These are phyloP conservation scores for Cichladusa arquata DNA, from an alignment of 2,113 vertebrate genomes.

Conservation along the genomic window DNA sequence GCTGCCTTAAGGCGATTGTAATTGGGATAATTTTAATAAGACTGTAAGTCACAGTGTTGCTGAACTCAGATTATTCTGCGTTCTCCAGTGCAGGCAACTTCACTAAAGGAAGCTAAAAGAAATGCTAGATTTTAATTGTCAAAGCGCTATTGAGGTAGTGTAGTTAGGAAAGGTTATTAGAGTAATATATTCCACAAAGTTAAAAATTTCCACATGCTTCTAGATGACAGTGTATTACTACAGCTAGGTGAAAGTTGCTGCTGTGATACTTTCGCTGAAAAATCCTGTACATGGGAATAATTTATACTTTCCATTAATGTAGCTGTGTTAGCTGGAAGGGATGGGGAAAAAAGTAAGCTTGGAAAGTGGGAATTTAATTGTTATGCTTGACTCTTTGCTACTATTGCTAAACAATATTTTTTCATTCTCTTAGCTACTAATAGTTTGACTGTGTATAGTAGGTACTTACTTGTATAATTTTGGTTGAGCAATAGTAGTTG, in stretches of 20 bases:
- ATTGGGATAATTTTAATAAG: not conserved
- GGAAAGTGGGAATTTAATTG: not conserved
- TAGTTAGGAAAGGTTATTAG: not conserved
- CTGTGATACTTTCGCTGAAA: not conserved
- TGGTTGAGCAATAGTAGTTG: not conserved
- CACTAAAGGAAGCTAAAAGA: not conserved
- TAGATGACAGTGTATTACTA: not conserved
- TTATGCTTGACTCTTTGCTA: not conserved
- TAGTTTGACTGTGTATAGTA: not conserved
- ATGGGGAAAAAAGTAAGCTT: not conserved
- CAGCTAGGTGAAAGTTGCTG: not conserved
- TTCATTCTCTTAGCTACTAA: not conserved
- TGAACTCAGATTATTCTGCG: not conserved
- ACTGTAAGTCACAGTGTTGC: not conserved
- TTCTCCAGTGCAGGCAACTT: not conserved
- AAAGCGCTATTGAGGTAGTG: fast-evolving
- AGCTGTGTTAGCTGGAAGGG: not conserved
- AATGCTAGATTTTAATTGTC: not conserved
- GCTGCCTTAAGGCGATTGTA: not conserved
- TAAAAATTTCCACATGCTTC: not conserved
- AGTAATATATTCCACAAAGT: not conserved
- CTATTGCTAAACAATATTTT: not conserved
- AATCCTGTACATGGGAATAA: not conserved
- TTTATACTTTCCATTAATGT: not conserved
- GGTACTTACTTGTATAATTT: not conserved